Percentiles rank a stretch among this genome's conserved stretches.
Evolutionary conservation across 2,113 vertebrate genomes (phyloP).

Genomic region (Brachyistius frenatus): DNA sequence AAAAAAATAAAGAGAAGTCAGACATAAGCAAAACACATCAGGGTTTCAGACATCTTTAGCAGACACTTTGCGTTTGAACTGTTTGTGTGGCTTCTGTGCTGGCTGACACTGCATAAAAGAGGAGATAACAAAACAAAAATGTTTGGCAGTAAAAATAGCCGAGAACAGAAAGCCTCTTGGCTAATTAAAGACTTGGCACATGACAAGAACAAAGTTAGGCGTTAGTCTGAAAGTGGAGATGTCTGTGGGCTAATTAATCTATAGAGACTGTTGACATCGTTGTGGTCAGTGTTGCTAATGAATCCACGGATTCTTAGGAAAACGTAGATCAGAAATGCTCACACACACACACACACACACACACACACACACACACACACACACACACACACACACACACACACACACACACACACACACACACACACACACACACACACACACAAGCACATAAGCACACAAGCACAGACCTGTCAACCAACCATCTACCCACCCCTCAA

Average conservation of each 20-base stretch:
- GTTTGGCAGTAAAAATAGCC: conserved; percentile 60
- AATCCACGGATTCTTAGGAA: conserved; percentile 38
- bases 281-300: conserved; percentile 36
- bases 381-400: conserved; percentile 7
- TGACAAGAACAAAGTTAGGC: conserved; percentile 63
- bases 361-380: conserved; percentile 1
- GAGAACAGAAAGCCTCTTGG: conserved; percentile 40
- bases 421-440: conserved; percentile 9
- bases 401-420: background rate
- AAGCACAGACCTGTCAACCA: conserved; percentile 33
- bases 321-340: conserved; percentile 1
- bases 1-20: background rate
- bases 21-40: conserved; percentile 22
- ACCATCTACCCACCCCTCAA: conserved; percentile 11
- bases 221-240: conserved; percentile 61
- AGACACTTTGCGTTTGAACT: conserved; percentile 26
- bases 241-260: conserved; percentile 70
- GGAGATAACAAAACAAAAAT: conserved; percentile 38
- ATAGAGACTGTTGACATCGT: conserved; percentile 49
- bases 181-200: conserved; percentile 70
- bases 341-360: conserved; percentile 2
- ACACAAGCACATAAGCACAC: background rate
- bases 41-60: conserved; percentile 35
- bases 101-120: conserved; percentile 41
- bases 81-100: conserved; percentile 26